phyloP scores from a whole-genome alignment of 2,888 invertebrate genomes.

The Torymus auratus region DNA sequence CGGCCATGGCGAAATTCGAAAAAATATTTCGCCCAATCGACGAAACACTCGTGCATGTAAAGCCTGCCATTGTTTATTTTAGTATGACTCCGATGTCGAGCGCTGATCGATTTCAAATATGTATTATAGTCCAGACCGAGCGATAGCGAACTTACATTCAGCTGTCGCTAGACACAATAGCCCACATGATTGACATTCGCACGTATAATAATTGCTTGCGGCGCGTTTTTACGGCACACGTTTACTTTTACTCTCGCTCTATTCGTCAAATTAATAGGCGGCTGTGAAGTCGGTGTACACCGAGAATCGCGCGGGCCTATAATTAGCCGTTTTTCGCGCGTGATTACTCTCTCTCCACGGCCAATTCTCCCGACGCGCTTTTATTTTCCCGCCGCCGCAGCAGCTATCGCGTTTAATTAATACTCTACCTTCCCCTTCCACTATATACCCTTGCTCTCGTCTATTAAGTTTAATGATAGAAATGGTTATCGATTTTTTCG shows the following conservation, averaged over 20 bases:
- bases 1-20: too few species aligned
- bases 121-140: too few species aligned
- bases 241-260: background rate
- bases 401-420: too few species aligned
- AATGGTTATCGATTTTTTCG: slow-evolving; percentile 31
- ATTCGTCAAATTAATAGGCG: slow-evolving; percentile 31
- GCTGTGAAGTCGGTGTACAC: background rate
- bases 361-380: too few species aligned
- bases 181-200: too few species aligned
- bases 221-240: background rate
- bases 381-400: too few species aligned
- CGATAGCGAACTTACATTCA: too few species aligned
- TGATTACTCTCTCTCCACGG: too few species aligned
- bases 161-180: too few species aligned
- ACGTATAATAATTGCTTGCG: background rate
- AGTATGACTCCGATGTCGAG: background rate
- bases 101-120: slow-evolving; percentile 22
- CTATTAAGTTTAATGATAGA: slow-evolving; percentile 27
- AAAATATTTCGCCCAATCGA: too few species aligned
- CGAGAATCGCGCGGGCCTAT: background rate
- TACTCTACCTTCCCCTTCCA: too few species aligned
- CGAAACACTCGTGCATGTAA: background rate
- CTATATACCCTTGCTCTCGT: background rate
- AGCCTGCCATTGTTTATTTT: background rate
- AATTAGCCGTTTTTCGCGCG: slow-evolving; percentile 3